Evolutionary conservation across 2,888 invertebrate species (phyloP), one percentile per base, ranked within the genome.

Genomic region (Scaptomyza polygonia): DNA sequence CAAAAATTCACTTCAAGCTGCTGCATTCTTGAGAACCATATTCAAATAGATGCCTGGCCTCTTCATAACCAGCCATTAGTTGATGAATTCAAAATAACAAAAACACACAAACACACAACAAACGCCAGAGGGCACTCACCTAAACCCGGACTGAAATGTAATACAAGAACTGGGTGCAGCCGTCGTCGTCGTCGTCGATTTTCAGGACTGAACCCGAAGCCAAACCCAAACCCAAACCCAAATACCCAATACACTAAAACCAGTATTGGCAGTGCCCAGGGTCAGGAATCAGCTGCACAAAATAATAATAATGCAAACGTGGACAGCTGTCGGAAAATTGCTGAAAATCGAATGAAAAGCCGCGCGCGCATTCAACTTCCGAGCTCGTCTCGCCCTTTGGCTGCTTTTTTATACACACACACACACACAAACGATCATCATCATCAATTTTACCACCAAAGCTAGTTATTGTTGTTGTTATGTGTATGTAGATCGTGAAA

Each of bases 241-340:
- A n/a, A n/a, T n/a, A n/a, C n/a, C n/a, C n/a, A n/a, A n/a, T n/a
- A n/a, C n/a, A n/a, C n/a, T n/a, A 49, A 52, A 48, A 48, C 43
- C 27, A 25, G 55, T 32, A 56, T 49, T 39, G 39, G 39, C 69
- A 63, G 70, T 61, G 58, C 57, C 63, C 78, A 27, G 76, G 84
- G 81, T 79, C 84, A 84, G 85, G 77, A 84, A 82, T 82, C 85
- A 82, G 82, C 82, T 82, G 82, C 56, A 66, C 64, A 78, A 52
- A 67, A 65, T 66, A 71, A 76, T 81, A 69, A 75, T 81, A 77
- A 80, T 79, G 79, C 72, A 67, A 72, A 77, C 77, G 79, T 75
- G 79, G 86, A 82, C 82, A 83, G 82, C 82, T 83, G 82, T 83
- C 83, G 85, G 63, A 63, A 72, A 84, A 83, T 75, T 85, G 82